A percentile compares a stretch with the other conserved stretches of the same genome.
Evolutionary conservation across 2,888 invertebrate genomes (phyloP).

Genomic region (Iselma pallidipennis): DNA sequence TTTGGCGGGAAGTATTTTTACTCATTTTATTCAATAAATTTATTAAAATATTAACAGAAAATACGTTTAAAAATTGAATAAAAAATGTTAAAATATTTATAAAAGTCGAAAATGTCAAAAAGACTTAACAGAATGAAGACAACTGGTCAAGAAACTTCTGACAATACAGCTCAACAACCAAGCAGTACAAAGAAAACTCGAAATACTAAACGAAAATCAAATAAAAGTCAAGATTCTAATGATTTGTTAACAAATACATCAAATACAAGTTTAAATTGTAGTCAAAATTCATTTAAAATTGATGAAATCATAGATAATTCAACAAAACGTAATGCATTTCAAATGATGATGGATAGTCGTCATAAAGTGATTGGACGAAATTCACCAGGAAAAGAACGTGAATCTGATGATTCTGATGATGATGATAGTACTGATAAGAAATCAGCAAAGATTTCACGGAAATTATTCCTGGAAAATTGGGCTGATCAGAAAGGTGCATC

Average conservation of each 20-base stretch:
- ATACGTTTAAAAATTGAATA: neutral
- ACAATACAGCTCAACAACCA: neutral
- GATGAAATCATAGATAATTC: neutral
- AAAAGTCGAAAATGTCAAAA: neutral
- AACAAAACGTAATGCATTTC: conserved; percentile 60
- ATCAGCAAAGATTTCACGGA: conserved; percentile 53
- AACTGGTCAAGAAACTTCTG: neutral
- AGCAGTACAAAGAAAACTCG: neutral
- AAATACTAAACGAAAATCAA: neutral
- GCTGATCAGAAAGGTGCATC: conserved; percentile 65
- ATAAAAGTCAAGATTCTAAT: conserved; percentile 13
- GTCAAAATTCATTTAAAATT: neutral
- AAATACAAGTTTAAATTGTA: neutral
- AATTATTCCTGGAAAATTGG: conserved; percentile 63
- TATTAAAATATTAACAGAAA: neutral
- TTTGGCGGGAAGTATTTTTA: neutral
- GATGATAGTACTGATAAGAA: conserved; percentile 24
- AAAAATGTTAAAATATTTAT: neutral
- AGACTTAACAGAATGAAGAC: neutral
- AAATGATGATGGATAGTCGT: conserved; percentile 69
- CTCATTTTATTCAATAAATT: neutral
- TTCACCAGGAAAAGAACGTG: conserved; percentile 63
- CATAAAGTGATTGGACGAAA: conserved; percentile 67
- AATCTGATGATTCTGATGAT: conserved; percentile 30
- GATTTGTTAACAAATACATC: neutral